Evolutionary conservation across 2,113 vertebrate genomes (phyloP), one percentile per base, ranked within the genome.

Genomic region (Nesogale talazaci): DNA sequence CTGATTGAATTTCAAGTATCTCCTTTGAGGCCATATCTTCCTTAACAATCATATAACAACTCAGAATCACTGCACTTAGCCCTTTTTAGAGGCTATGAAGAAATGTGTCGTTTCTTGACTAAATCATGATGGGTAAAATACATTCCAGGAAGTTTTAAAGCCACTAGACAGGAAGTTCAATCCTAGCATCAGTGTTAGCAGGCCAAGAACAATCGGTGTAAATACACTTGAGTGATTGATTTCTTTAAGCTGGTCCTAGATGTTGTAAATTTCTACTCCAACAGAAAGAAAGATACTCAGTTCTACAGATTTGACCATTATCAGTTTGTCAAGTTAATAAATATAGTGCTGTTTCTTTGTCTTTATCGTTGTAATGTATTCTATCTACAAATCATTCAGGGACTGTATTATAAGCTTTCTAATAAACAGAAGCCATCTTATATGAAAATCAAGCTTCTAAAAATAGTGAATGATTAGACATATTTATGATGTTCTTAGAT

Each of bases 41-140:
- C 72, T 40, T 9, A n/a, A 52, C 36, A 67, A 69, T 27, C 19
- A 27, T 59, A 81, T 29, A 38, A 65, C 59, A 77, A 61, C 31
- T 96, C 87, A 81, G 38, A 76, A 42, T 76, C 38, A 76, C 38
- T 76, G 20, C 22, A 76, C 12, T 72, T 40, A 19, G 42, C n/a
- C 20, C 76, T 83, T 70, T 80, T 70, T 27, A 77, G 78, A 20
- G 29, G 74, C 67, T 83, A 20, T 11, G 5, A 93, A 89, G 67
- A 86, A 91, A 86, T 74, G 9, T 88, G 10, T 80, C 87, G 34
- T 82, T 85, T 74, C 40, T n/a, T 92, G 78, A 61, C 61, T 93
- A 82, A 88, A 42, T 88, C 23, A 27, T 82, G 31, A 34, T 92
- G 20, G 38, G 5, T 85, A 3, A 85, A 67, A 91, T 88, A 57